Evolutionary conservation across 1,140 invertebrate species (phyloP).

Genomic region (Zaprionus nigranus): DNA sequence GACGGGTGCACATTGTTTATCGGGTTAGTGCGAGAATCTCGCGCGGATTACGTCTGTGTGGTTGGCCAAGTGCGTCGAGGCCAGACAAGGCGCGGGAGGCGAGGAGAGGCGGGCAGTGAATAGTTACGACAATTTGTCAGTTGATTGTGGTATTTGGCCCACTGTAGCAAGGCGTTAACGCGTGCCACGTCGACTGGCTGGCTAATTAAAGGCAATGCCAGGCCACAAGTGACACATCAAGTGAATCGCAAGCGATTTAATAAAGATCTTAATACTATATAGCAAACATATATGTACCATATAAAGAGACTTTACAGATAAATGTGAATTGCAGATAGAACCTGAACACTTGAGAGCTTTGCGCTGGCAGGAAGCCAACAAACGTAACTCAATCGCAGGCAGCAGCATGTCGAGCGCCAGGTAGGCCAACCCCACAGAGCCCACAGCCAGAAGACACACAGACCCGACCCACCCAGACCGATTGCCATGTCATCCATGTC

Average conservation of each 20-base stretch:
- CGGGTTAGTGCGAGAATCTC: slow-evolving; percentile 1
- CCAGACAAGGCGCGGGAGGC: not conserved
- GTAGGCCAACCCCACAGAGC: slow-evolving; percentile 35
- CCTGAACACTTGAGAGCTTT: slow-evolving; percentile 26
- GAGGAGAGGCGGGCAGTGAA: not conserved
- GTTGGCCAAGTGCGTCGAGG: not conserved
- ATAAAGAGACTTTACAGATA: not conserved
- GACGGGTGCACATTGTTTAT: not conserved
- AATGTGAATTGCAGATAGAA: slow-evolving; percentile 38
- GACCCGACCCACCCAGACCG: slow-evolving; percentile 14
- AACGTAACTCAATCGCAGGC: slow-evolving; percentile 34
- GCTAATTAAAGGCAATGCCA: slow-evolving; percentile 54
- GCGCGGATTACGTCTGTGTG: slow-evolving; percentile 2
- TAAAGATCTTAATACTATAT: slow-evolving; percentile 15
- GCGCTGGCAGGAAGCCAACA: slow-evolving; percentile 62
- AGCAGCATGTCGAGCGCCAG: slow-evolving; percentile 72
- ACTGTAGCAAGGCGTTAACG: slow-evolving; percentile 31
- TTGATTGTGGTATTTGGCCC: slow-evolving; percentile 10
- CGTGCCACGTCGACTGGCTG: slow-evolving; percentile 28
- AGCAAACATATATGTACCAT: not conserved
- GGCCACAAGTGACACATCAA: slow-evolving; percentile 36
- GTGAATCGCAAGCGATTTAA: slow-evolving; percentile 11
- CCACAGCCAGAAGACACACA: not conserved
- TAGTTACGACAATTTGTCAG: not conserved
- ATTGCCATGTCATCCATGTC: slow-evolving; percentile 14